phyloP scores from a whole-genome alignment of 2,113 vertebrate species.

The Cinclus mexicanus region DNA sequence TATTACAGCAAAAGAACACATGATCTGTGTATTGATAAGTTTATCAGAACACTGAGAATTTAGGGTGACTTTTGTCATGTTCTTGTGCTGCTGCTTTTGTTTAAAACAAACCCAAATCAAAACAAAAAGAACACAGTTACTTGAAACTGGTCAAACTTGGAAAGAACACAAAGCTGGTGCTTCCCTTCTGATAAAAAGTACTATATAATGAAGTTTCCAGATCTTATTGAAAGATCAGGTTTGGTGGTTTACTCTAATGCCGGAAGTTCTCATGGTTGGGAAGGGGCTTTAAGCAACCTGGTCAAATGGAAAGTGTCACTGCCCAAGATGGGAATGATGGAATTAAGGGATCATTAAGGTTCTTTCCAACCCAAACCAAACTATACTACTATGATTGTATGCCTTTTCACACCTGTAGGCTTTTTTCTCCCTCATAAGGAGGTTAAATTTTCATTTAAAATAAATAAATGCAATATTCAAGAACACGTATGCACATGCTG shows the following conservation, averaged over 20 bases:
- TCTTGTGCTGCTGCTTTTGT: background rate
- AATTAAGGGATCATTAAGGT: background rate
- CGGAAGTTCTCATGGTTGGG: background rate
- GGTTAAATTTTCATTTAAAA: background rate
- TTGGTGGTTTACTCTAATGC: background rate
- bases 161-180: background rate
- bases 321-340: background rate
- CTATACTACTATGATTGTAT: background rate
- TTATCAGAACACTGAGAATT: background rate
- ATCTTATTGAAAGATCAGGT: background rate
- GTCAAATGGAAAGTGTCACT: background rate
- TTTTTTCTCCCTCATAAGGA: background rate
- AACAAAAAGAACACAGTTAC: background rate
- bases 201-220: background rate
- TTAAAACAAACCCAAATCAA: background rate
- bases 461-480: background rate
- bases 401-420: rapidly evolving
- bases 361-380: background rate
- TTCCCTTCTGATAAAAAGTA: background rate
- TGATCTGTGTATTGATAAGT: background rate
- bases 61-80: background rate
- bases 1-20: background rate
- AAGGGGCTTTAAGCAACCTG: background rate
- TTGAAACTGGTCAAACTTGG: background rate
- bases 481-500: background rate